Percentiles rank a stretch among this genome's conserved stretches.
Conservation (phyloP, 2,113 vertebrate species). For the Epinephelus lanceolatus region DNA sequence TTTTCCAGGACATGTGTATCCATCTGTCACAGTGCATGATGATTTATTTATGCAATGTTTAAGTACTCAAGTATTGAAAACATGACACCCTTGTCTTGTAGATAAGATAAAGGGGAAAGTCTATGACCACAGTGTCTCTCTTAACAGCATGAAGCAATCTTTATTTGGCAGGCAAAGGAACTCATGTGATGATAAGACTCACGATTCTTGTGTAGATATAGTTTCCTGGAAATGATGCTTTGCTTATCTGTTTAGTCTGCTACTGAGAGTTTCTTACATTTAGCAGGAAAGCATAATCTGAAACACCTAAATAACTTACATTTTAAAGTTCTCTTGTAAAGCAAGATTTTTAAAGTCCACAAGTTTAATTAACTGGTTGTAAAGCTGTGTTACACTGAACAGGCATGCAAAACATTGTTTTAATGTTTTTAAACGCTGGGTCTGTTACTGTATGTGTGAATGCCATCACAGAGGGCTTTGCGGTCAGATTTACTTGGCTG, state of each 20-base stretch:
- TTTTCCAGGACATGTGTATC: neutral
- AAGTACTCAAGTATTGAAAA: neutral
- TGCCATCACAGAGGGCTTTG: constrained; percentile 38
- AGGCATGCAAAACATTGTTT: constrained; percentile 31
- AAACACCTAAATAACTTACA: neutral
- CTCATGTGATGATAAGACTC: neutral
- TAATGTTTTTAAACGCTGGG: constrained; percentile 2
- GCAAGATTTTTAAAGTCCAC: neutral
- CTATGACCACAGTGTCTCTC: neutral
- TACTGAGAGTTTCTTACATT: neutral
- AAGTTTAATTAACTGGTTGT: neutral
- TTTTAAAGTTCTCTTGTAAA: neutral
- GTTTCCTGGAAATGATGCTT: constrained; percentile 47
- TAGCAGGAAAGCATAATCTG: neutral
- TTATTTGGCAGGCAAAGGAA: constrained; percentile 2
- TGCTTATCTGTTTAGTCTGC: constrained; percentile 16
- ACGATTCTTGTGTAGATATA: neutral
- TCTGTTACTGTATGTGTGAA: constrained; percentile 11
- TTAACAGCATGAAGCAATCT: neutral
- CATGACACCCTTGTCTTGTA: neutral
- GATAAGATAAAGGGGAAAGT: constrained; percentile 3
- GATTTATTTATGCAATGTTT: neutral
- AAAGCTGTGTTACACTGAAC: constrained; percentile 26
- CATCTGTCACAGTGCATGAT: neutral
- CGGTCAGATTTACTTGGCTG: constrained; percentile 35